Evolutionary conservation across 2,888 invertebrate species (phyloP).

Genomic region (Charanyca ferruginea): DNA sequence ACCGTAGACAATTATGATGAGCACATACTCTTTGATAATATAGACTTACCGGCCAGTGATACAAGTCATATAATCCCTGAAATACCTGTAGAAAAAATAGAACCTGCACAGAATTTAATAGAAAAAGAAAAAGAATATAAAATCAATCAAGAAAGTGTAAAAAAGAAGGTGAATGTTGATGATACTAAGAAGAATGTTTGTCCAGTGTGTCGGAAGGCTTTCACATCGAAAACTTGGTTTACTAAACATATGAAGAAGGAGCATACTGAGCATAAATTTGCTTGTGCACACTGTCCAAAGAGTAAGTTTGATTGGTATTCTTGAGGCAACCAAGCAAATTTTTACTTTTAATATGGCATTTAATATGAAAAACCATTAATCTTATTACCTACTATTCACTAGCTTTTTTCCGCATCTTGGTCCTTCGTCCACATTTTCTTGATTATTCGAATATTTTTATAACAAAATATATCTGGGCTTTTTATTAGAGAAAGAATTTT

Average conservation of each 20-base stretch:
- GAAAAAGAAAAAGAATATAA: constrained; percentile 37
- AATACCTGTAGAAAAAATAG: constrained; percentile 38
- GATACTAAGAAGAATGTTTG: constrained; percentile 73
- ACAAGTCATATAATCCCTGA: constrained; percentile 13
- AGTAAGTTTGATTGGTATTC: constrained; percentile 69
- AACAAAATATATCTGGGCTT: too few relatives aligned
- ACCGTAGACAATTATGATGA: constrained; percentile 66
- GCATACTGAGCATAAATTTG: constrained; percentile 76
- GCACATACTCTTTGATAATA: constrained; percentile 52
- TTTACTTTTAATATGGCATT: too few relatives aligned
- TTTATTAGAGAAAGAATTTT: too few relatives aligned
- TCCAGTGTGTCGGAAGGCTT: constrained; percentile 77
- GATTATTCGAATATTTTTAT: too few relatives aligned
- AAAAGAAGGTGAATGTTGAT: constrained; percentile 33
- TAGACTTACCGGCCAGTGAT: constrained; percentile 34
- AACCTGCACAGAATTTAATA: constrained; percentile 31
- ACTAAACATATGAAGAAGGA: constrained; percentile 82
- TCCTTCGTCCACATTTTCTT: too few relatives aligned
- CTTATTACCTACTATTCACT: too few relatives aligned
- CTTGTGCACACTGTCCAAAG: constrained; percentile 79
- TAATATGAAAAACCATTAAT: too few relatives aligned
- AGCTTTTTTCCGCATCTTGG: too few relatives aligned
- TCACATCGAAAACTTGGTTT: constrained; percentile 82
- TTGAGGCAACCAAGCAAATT: too few relatives aligned
- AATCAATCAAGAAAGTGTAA: constrained; percentile 32